These are phyloP conservation scores for Platycnemis pennipes DNA, from an alignment of 2,888 invertebrate genomes.

Conservation along the genomic window DNA sequence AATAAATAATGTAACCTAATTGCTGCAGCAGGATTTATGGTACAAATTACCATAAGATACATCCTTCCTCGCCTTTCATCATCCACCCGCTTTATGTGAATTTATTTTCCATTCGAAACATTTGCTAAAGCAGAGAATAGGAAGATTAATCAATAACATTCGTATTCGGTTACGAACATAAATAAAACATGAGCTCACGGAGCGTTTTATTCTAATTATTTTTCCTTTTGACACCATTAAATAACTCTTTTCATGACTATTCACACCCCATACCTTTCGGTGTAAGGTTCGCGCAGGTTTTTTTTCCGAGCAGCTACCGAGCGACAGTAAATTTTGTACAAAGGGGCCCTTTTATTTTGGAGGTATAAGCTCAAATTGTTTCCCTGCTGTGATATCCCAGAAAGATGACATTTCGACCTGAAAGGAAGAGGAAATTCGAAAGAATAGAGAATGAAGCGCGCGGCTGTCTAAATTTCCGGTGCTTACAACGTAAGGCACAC, in stretches of 20 bases:
- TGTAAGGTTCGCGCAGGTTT: neutral
- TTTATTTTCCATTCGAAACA: neutral
- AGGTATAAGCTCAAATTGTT: neutral
- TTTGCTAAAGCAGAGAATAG: neutral
- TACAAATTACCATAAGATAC: neutral
- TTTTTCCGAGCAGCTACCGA: neutral
- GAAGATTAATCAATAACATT: neutral
- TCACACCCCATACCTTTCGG: neutral
- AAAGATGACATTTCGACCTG: neutral
- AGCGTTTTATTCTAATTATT: neutral
- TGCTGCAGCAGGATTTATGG: neutral
- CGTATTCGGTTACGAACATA: neutral
- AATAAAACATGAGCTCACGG: neutral
- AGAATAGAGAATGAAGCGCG: neutral
- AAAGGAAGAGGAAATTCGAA: neutral
- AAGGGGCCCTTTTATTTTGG: neutral
- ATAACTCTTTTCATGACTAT: neutral
- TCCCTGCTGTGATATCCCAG: neutral
- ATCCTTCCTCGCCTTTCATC: neutral
- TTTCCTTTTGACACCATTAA: neutral
- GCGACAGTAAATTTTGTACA: neutral
- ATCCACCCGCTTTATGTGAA: neutral
- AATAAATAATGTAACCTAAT: neutral
- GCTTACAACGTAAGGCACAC: neutral
- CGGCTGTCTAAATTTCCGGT: neutral